Percentiles rank a stretch among this genome's conserved stretches.
These are phyloP conservation scores for Gymnosoma rotundatum DNA, from an alignment of 2,888 invertebrate genomes.

Conservation along the genomic window DNA sequence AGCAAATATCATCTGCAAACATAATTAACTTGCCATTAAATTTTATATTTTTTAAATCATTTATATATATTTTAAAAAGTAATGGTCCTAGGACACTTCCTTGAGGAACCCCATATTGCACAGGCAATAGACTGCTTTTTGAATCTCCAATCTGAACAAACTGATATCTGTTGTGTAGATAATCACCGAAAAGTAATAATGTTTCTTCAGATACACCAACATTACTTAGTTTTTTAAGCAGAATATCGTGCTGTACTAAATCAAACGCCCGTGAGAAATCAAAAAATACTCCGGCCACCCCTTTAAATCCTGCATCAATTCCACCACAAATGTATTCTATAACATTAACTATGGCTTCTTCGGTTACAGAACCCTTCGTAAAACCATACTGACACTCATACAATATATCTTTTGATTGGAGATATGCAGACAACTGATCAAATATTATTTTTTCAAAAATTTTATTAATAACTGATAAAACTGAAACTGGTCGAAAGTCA, in stretches of 20 bases:
- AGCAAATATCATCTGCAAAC: neutral
- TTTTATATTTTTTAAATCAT: neutral
- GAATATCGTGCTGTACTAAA: neutral
- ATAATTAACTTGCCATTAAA: neutral
- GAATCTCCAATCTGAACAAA: slow-evolving; percentile 1
- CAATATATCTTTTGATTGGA: slow-evolving; percentile 5
- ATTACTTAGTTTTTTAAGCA: slow-evolving; percentile 1
- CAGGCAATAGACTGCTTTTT: neutral
- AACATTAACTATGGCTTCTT: slow-evolving; percentile 20
- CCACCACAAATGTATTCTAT: slow-evolving; percentile 28
- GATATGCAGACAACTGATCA: slow-evolving; percentile 9
- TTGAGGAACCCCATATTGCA: neutral
- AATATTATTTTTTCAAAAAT: slow-evolving; percentile 33
- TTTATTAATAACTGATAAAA: slow-evolving; percentile 4
- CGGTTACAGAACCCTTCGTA: neutral
- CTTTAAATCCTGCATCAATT: slow-evolving; percentile 14
- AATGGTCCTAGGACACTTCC: neutral
- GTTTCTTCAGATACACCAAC: neutral
- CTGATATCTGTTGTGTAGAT: neutral
- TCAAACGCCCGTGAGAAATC: slow-evolving; percentile 4
- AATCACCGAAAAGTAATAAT: neutral
- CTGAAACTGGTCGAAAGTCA: neutral
- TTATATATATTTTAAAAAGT: slow-evolving; percentile 10
- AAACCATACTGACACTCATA: slow-evolving; percentile 15
- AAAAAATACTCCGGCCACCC: slow-evolving; percentile 17